A percentile compares a stretch with the other conserved stretches of the same genome.
Evolutionary conservation across 2,113 vertebrate species (phyloP).

Genomic region (Crocuta crocuta): DNA sequence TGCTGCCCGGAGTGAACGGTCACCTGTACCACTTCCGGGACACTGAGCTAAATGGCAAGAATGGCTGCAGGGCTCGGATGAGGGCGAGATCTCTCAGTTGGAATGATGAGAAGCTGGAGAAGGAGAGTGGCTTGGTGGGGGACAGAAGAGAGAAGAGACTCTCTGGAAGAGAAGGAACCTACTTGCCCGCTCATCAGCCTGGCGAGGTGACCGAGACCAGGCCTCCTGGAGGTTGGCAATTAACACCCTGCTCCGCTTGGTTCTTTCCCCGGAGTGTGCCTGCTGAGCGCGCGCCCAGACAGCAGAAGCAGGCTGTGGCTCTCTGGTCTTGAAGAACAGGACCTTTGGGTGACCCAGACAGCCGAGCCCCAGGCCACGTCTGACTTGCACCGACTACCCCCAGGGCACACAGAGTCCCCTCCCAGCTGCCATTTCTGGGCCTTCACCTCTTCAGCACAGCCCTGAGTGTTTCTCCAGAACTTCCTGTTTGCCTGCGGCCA

Average conservation of each 20-base stretch:
- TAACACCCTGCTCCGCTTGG: background rate
- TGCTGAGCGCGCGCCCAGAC: background rate
- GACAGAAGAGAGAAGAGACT: background rate
- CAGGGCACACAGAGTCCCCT: background rate
- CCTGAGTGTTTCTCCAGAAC: conserved; percentile 42
- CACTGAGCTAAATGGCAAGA: background rate
- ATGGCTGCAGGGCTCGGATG: background rate
- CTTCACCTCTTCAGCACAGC: background rate
- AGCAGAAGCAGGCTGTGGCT: background rate
- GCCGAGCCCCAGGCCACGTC: background rate
- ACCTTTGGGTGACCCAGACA: background rate
- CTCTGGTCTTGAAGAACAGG: background rate
- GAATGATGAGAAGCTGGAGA: background rate
- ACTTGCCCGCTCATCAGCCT: background rate
- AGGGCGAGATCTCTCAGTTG: background rate
- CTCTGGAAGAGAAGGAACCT: background rate
- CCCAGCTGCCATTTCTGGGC: background rate
- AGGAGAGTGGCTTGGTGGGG: background rate
- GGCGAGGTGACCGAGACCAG: background rate
- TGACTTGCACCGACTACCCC: background rate
- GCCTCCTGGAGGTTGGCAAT: background rate
- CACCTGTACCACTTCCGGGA: background rate
- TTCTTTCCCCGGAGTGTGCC: background rate
- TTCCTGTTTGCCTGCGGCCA: conserved; percentile 43
- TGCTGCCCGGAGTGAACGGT: background rate